Evolutionary conservation across 2,888 invertebrate species (phyloP).

Genomic region (Sarcophaga rosellei): DNA sequence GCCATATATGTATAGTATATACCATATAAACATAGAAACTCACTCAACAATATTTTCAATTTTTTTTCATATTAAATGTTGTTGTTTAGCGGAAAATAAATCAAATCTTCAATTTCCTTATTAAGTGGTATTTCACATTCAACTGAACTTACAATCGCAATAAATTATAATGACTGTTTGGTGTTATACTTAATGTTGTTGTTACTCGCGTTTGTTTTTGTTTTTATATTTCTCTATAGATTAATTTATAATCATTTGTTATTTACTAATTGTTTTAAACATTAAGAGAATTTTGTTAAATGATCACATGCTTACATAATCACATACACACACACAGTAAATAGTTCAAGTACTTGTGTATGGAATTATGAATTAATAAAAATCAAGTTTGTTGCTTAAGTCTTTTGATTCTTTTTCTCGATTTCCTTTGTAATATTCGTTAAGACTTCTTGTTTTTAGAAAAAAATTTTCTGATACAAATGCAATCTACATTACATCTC

Average conservation of each 20-base stretch:
- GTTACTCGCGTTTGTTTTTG: background rate
- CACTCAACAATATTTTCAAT: background rate
- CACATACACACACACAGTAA: no score
- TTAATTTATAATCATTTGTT: conserved; percentile 53
- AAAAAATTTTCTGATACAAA: no score
- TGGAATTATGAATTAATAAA: background rate
- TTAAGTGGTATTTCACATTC: conserved; percentile 50
- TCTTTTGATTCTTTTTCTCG: conserved; percentile 8
- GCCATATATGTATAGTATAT: no score
- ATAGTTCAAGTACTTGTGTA: background rate
- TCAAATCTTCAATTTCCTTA: conserved; percentile 65
- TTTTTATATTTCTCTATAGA: background rate
- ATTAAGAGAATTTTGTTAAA: conserved; percentile 39
- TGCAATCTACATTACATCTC: no score
- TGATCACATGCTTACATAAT: background rate
- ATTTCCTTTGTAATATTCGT: no score
- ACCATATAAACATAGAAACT: background rate
- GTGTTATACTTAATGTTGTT: background rate
- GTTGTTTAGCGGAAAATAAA: conserved; percentile 63
- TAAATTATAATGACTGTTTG: background rate
- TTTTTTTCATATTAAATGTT: conserved; percentile 1
- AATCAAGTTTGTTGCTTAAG: conserved; percentile 37
- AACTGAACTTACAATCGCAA: conserved; percentile 31
- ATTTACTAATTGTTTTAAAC: conserved; percentile 52
- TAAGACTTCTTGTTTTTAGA: no score